These are phyloP conservation scores for Nasonia giraulti DNA, from an alignment of 1,140 invertebrate genomes.

Conservation along the genomic window DNA sequence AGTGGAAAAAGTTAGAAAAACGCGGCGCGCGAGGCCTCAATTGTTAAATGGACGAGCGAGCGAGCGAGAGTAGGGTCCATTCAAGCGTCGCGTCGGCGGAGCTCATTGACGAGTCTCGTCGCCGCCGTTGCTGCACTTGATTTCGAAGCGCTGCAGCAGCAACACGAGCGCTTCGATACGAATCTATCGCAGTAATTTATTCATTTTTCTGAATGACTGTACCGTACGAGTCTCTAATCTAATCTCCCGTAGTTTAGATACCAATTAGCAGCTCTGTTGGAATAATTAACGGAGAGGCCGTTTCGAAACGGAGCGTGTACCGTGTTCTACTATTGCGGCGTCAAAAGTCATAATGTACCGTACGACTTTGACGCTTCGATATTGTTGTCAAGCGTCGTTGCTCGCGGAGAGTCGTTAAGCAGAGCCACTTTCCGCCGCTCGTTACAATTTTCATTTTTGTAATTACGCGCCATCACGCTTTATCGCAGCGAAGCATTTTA, in stretches of 20 bases:
- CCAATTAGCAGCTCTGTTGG: not conserved
- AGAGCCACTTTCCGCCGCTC: not conserved
- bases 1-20: constrained; percentile 4
- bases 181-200: not conserved
- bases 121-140: not conserved
- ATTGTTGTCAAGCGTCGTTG: not conserved
- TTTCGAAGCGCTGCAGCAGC: not conserved
- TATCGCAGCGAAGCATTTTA: constrained; percentile 5
- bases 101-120: constrained; percentile 10
- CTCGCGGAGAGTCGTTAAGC: not conserved
- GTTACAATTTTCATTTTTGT: constrained; percentile 9
- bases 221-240: no score
- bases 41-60: constrained; percentile 24
- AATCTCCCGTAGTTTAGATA: no score
- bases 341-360: not conserved
- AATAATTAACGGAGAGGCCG: not conserved
- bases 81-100: constrained; percentile 11
- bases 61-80: not conserved
- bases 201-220: not conserved
- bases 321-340: not conserved
- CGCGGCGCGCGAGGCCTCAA: not conserved
- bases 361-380: not conserved
- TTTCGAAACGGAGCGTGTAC: not conserved
- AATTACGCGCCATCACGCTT: constrained; percentile 3
- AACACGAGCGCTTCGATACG: no score